A percentile compares a stretch with the other conserved stretches of the same genome.
Conservation (phyloP, 2,888 invertebrate species). For the Malacosoma neustria region DNA sequence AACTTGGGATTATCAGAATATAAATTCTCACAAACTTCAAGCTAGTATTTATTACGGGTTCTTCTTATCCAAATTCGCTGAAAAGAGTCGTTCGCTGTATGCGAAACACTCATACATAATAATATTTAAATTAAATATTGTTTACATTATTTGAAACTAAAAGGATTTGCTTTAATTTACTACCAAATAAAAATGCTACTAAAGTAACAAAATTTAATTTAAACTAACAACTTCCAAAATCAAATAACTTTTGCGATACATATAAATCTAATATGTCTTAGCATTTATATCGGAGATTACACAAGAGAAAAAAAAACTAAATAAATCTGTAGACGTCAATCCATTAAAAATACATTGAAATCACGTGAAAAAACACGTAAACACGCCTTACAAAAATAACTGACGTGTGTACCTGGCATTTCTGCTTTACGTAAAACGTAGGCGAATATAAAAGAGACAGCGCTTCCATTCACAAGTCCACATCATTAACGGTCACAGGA, state of each 20-base stretch:
- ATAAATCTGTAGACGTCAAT: slow-evolving; percentile 32
- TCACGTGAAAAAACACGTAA: slow-evolving; percentile 54
- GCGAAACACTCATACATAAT: too few relatives aligned
- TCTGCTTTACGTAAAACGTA: slow-evolving; percentile 4
- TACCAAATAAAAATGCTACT: not conserved
- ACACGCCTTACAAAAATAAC: slow-evolving; percentile 28
- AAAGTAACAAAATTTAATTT: too few relatives aligned
- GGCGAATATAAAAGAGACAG: slow-evolving; percentile 7
- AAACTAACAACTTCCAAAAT: not conserved
- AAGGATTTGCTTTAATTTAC: not conserved
- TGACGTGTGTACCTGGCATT: slow-evolving; percentile 12
- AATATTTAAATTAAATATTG: too few relatives aligned
- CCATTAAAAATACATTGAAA: slow-evolving; percentile 25
- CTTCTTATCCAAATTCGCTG: too few relatives aligned
- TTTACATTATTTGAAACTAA: too few relatives aligned
- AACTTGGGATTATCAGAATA: too few relatives aligned
- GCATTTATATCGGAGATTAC: slow-evolving; percentile 18
- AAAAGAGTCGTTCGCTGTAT: too few relatives aligned
- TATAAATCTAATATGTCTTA: slow-evolving; percentile 1
- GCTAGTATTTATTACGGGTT: too few relatives aligned
- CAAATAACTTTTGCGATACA: not conserved
- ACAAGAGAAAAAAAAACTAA: slow-evolving; percentile 29
- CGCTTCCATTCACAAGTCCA: slow-evolving; percentile 23
- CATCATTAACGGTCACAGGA: slow-evolving; percentile 10
- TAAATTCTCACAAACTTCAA: too few relatives aligned